phyloP scores from a whole-genome alignment of 2,113 vertebrate species.

The Alouatta palliata region DNA sequence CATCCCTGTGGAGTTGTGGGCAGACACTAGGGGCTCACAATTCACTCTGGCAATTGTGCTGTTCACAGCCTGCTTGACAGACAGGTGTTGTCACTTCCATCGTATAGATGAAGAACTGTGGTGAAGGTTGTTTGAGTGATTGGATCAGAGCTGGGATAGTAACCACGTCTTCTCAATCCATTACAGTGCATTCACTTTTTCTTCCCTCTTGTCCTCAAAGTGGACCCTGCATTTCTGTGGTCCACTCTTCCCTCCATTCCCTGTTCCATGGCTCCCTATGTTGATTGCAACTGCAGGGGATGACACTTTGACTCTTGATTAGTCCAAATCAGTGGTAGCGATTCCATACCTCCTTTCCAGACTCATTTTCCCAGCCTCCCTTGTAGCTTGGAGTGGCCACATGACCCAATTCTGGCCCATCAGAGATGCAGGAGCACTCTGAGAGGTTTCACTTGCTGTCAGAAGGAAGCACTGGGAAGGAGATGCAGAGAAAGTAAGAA shows the following conservation, averaged over 20 bases:
- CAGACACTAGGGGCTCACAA: neutral
- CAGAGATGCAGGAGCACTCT: neutral
- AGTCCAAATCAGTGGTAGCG: neutral
- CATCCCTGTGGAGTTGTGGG: neutral
- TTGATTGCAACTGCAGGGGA: accelerated
- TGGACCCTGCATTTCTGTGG: neutral
- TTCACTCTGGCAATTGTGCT: neutral
- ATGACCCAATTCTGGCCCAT: neutral
- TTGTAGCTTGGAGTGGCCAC: neutral
- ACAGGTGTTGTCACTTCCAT: neutral
- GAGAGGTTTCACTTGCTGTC: neutral
- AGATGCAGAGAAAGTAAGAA: neutral
- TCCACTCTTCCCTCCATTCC: neutral
- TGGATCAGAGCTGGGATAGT: neutral
- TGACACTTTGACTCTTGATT: neutral
- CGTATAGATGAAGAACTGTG: neutral
- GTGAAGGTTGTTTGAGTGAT: neutral
- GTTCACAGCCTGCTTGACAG: neutral
- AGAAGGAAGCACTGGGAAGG: neutral
- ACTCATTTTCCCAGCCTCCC: neutral
- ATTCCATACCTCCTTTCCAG: neutral
- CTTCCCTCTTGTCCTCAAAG: neutral
- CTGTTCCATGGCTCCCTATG: neutral
- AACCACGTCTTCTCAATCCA: neutral
- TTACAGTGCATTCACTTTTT: neutral